Base-by-base conservation (phyloP, 2,113 vertebrate genomes). In the Anolis carolinensis region DNA sequence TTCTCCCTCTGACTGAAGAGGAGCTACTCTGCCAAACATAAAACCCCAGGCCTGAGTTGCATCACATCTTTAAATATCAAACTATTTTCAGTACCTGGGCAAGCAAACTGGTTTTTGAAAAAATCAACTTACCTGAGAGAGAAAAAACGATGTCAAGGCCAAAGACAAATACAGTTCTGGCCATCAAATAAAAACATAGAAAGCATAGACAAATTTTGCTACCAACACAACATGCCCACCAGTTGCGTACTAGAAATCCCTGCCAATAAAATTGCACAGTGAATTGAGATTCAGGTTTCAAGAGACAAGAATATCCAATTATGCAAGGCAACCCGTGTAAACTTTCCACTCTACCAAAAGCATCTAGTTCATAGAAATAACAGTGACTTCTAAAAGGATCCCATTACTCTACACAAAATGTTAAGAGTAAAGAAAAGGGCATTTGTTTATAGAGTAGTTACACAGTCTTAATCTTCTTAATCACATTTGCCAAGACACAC, bases 341-440 rank as follows among this genome's bases (percentile, higher is more conserved):
- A n/a, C 39, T 50, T 83, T 62, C 32, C 68, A 10, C 2, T 70
- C 13, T 74, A 71, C 74, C n/a, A 55, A 36, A 70, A 67, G 20
- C 25, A 48, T 55, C 44, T 14, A 78, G 30, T 14, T 79, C 70
- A 62, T 27, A 85, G 52, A 76, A 48, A 78, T 63, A 88, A 79
- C 63, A 86, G 76, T 74, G 63, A 55, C 75, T 82, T 75, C 73
- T 1, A 3, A 62, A 72, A 72, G 14, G 74, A 32, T 65, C 27
- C 2, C 32, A 59, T 25, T 55, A 27, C 67, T 14, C 0, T 48
- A 1, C 59, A 32, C 73, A 72, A 90, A 87, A 23, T 65, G 59
- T 72, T 18, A 32, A 70, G 82, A 1, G 83, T 7, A 0, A 70
- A 80, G 1, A 55, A 59, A 30, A 2, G 59, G 10, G 25, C 34